These are phyloP conservation scores for Meta bourneti DNA, from an alignment of 2,888 invertebrate genomes.

Conservation along the genomic window DNA sequence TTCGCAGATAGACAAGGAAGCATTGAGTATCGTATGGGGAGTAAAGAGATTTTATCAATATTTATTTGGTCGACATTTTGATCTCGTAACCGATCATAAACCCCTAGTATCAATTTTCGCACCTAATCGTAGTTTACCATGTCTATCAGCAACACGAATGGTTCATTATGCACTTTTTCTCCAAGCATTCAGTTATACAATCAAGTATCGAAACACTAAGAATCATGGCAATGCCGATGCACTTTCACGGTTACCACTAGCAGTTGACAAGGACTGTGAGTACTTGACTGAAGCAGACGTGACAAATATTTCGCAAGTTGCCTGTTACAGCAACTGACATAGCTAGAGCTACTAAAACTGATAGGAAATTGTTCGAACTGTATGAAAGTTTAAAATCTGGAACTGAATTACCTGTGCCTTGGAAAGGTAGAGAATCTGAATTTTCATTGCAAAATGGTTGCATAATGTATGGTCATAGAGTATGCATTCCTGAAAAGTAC, in stretches of 20 bases:
- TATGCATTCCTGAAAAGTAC: constrained; percentile 64
- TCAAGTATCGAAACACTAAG: constrained; percentile 59
- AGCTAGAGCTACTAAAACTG: constrained; percentile 65
- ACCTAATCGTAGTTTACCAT: constrained; percentile 65
- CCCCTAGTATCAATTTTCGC: constrained; percentile 63
- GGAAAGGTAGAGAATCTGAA: constrained; percentile 66
- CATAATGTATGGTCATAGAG: constrained; percentile 64
- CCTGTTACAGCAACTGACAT: constrained; percentile 62
- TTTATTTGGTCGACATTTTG: background rate
- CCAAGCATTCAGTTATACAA: constrained; percentile 64
- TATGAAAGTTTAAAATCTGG: constrained; percentile 63
- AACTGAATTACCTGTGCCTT: constrained; percentile 64
- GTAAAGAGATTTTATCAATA: constrained; percentile 79
- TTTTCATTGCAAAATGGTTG: constrained; percentile 67
- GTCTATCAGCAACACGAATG: constrained; percentile 60
- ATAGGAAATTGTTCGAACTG: constrained; percentile 63
- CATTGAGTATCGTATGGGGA: constrained; percentile 79
- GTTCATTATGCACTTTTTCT: constrained; percentile 65
- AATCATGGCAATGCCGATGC: constrained; percentile 62
- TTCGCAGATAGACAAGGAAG: constrained; percentile 81
- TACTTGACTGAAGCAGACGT: constrained; percentile 60
- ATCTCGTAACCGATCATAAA: constrained; percentile 63
- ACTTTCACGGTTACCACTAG: constrained; percentile 63
- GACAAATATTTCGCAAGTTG: constrained; percentile 55
- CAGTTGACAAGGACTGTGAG: constrained; percentile 46